Evolutionary conservation across 2,797 vertebrate genomes (phyloP).

Genomic region (Erethizon dorsatum): DNA sequence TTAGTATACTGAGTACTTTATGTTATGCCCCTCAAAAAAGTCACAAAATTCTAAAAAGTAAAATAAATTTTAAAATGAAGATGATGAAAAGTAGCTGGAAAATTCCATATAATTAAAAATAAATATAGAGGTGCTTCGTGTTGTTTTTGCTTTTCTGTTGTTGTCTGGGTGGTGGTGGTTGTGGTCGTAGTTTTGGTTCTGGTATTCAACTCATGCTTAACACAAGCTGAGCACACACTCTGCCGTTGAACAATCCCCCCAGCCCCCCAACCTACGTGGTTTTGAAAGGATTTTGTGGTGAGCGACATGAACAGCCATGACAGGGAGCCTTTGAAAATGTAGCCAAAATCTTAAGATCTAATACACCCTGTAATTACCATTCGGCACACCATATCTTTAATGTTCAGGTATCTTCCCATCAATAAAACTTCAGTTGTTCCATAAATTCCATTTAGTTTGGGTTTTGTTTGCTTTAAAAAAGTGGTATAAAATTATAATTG

Average conservation of each 20-base stretch:
- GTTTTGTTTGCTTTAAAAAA: constrained; percentile 69
- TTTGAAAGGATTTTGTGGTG: not conserved
- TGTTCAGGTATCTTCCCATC: constrained; percentile 31
- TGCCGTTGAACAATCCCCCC: not conserved
- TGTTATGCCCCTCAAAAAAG: not conserved
- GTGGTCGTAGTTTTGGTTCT: too few species aligned
- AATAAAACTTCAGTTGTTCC: constrained; percentile 49
- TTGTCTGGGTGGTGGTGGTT: not conserved
- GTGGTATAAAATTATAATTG: constrained; percentile 65
- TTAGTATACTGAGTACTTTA: not conserved
- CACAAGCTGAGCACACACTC: not conserved
- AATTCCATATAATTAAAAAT: constrained; percentile 36
- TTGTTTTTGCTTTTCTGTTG: not conserved
- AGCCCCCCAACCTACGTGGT: not conserved
- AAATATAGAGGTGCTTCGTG: not conserved
- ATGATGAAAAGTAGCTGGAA: constrained; percentile 7
- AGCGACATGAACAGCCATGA: not conserved
- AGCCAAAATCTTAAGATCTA: constrained; percentile 61
- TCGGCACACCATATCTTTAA: constrained; percentile 59
- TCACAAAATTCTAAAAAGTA: constrained; percentile 16
- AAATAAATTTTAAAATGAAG: constrained; percentile 54
- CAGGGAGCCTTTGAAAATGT: constrained; percentile 67
- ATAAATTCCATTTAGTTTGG: constrained; percentile 61
- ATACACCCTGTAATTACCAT: constrained; percentile 70
- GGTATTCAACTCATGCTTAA: not conserved